Base-by-base conservation (phyloP, 2,888 invertebrate species). In the Camponotus fellah region DNA sequence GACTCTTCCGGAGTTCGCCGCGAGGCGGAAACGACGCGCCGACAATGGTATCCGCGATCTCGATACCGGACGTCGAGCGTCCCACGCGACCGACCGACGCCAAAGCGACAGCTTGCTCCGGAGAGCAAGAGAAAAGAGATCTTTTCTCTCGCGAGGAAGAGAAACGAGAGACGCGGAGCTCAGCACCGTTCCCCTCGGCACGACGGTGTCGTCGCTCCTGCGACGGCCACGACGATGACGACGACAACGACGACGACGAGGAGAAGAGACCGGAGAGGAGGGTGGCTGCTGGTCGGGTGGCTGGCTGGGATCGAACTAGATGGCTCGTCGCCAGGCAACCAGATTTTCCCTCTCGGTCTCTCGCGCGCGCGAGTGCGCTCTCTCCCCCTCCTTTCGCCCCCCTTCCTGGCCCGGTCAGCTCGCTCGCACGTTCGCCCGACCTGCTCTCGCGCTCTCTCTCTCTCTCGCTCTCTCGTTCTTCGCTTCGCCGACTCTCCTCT, bases 261-360 rank as follows among this genome's bases (percentile, higher is more conserved):
- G 69, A 72, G 46, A 43, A 60, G 58, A 79, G 58, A 79, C 43
- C 79, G 60, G 71, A 83, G 86, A 87, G 86, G 88, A 87, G 88
- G 87, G 88, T 87, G 92, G 90, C 86, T 91, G 90, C 86, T 91
- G 87, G 90, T 91, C 92, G 91, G 92, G 92, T 92, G 92, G 92
- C 92, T 92, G 93, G 92, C 94, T 94, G 94, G 94, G 94, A 94
- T 94, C 94, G 94, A 94, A 94, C 94, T 94, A 92, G 94, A 94
- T 93, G 93, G 93, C 94, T 94, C 93, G 94, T 93, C 93, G 94
- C 94, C 94, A 94, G 93, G 94, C 94, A 94, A 94, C 94, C 93
- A 92, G 92, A 84, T 84, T 89, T 84, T 89, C 87, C 86, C 75
- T 88, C 87, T 87, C 86, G 76, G 62, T 86, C 88, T 49, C 85